Percentiles rank a stretch among this genome's conserved stretches.
Evolutionary conservation across 2,888 invertebrate species (phyloP).

Genomic region (Lasiommata megera): DNA sequence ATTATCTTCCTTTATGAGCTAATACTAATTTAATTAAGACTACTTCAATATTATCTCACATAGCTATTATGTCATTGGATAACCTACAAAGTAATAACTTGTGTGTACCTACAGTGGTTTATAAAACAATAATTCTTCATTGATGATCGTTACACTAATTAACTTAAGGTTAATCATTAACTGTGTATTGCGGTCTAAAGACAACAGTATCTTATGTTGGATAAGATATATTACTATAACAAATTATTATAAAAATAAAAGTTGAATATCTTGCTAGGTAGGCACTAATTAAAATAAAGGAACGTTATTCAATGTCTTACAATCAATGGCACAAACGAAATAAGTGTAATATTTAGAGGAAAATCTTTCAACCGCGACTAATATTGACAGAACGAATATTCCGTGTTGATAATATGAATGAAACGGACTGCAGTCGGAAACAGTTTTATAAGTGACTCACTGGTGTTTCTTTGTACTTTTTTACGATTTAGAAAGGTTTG

Average conservation of each 20-base stretch:
- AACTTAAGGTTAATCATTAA: neutral
- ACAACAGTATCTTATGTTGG: too few relatives aligned
- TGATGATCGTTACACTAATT: neutral
- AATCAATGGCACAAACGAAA: neutral
- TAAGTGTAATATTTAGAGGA: neutral
- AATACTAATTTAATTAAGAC: constrained; percentile 23
- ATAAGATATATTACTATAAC: too few relatives aligned
- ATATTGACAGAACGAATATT: constrained; percentile 28
- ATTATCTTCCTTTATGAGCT: constrained; percentile 19
- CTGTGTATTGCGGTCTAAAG: too few relatives aligned
- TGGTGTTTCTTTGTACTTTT: neutral
- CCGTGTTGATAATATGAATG: constrained; percentile 30
- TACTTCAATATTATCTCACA: neutral
- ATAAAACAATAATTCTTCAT: neutral
- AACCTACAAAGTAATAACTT: neutral
- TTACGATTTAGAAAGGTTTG: neutral
- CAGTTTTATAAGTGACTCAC: constrained; percentile 23
- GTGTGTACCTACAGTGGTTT: neutral
- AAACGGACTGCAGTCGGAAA: constrained; percentile 20
- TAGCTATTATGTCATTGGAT: neutral
- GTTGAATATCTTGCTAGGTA: too few relatives aligned
- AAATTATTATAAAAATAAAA: too few relatives aligned
- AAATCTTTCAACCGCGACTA: constrained; percentile 22
- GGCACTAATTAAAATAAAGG: too few relatives aligned
- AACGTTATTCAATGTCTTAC: neutral